Conservation (phyloP, 1,140 invertebrate genomes). For the Uloborus diversus region DNA sequence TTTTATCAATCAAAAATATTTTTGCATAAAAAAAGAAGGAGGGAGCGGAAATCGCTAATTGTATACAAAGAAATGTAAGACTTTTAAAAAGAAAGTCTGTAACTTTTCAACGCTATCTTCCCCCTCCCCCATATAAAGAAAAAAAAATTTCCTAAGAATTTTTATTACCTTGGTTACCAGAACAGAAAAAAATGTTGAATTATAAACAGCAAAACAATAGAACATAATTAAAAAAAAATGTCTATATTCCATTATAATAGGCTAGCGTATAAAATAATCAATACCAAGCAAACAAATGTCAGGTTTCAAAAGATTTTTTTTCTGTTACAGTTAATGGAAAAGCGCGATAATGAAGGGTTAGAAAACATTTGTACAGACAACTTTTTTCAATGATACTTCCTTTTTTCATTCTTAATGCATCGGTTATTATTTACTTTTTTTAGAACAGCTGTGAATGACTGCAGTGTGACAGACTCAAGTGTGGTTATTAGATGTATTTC, state of each 20-base stretch:
- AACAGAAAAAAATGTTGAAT: conserved; percentile 29
- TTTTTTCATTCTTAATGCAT: no score
- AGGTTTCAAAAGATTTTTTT: conserved; percentile 29
- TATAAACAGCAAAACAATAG: conserved; percentile 30
- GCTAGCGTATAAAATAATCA: conserved; percentile 37
- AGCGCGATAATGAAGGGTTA: conserved; percentile 2
- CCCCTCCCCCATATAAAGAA: no score
- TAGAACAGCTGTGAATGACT: conserved; percentile 6
- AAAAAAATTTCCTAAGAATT: conserved; percentile 14
- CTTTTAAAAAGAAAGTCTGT: no score
- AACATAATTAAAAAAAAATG: conserved; percentile 3
- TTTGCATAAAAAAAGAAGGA: no score
- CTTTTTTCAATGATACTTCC: neutral
- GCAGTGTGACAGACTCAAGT: no score
- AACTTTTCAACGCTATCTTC: no score
- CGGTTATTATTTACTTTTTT: no score
- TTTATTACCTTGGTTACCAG: conserved; percentile 11
- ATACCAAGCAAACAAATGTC: conserved; percentile 33
- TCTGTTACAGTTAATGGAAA: neutral
- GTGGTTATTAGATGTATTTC: no score
- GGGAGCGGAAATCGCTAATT: no score
- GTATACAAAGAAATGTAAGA: no score
- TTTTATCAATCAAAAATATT: no score
- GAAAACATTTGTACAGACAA: neutral
- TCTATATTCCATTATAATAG: conserved; percentile 15